These are phyloP conservation scores for Crypturellus tataupa DNA, from an alignment of 2,797 vertebrate genomes.

Conservation along the genomic window DNA sequence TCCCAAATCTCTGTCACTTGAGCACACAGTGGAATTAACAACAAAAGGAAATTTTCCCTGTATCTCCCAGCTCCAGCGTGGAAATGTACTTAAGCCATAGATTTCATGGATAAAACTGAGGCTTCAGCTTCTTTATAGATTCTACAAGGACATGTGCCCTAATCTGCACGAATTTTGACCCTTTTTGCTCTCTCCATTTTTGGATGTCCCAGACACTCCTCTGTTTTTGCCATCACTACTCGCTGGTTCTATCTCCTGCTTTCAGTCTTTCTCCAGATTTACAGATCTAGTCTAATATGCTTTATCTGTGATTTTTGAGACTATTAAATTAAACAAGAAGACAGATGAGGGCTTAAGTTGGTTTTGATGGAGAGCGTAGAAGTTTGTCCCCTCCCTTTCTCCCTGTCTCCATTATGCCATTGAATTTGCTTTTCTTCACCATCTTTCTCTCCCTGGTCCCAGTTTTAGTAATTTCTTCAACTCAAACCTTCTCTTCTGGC, in stretches of 20 bases:
- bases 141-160: background rate
- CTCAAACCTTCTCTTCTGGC: background rate
- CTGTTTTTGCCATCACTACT: background rate
- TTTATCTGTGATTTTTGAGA: background rate
- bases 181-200: background rate
- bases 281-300: background rate
- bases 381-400: background rate
- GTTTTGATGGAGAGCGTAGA: background rate
- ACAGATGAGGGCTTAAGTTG: background rate
- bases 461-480: background rate
- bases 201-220: background rate
- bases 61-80: background rate
- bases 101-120: background rate
- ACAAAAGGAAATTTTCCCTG: background rate
- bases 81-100: background rate
- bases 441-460: background rate
- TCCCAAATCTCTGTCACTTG: background rate
- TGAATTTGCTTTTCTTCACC: background rate
- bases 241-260: background rate
- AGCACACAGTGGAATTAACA: background rate
- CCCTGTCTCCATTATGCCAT: background rate
- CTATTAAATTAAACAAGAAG: background rate
- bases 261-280: background rate
- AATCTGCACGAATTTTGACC: background rate
- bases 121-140: background rate